Conservation (phyloP, 2,797 vertebrate species). For the Monodelphis domestica region DNA sequence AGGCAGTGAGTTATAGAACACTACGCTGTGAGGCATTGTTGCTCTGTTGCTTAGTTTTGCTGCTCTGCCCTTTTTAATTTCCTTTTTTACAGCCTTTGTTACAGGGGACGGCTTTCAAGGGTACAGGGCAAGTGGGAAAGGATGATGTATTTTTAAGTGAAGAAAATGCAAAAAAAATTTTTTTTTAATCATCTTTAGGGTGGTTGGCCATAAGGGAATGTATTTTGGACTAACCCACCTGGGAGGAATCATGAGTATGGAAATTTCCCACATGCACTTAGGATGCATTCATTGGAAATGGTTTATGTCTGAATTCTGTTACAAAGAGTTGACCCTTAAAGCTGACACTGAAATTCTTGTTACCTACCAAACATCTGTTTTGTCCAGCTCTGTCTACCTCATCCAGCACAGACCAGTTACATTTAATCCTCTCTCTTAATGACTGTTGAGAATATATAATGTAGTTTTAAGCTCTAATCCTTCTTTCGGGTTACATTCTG, state of each 20-base stretch:
- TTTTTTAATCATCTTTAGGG: not conserved
- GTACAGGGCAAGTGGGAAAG: not conserved
- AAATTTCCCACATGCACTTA: not conserved
- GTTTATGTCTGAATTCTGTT: not conserved
- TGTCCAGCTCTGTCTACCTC: not conserved
- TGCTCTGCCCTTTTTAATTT: not conserved
- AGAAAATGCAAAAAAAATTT: not conserved
- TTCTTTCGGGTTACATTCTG: conserved; percentile 29
- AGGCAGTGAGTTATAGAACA: not conserved
- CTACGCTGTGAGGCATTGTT: not conserved
- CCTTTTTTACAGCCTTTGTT: not conserved
- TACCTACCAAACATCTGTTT: not conserved
- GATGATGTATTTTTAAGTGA: not conserved
- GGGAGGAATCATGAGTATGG: not conserved
- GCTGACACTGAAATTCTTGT: not conserved
- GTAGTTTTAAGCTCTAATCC: conserved; percentile 33
- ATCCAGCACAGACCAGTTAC: not conserved
- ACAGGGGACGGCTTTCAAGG: not conserved
- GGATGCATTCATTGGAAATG: not conserved
- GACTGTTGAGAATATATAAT: conserved; percentile 1
- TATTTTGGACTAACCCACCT: not conserved
- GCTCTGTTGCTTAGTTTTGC: not conserved
- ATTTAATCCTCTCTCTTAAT: conserved; percentile 17
- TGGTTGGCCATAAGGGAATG: not conserved
- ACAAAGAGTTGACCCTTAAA: not conserved